phyloP scores from a whole-genome alignment of 2,888 invertebrate species.

The Syrista parreyssii region DNA sequence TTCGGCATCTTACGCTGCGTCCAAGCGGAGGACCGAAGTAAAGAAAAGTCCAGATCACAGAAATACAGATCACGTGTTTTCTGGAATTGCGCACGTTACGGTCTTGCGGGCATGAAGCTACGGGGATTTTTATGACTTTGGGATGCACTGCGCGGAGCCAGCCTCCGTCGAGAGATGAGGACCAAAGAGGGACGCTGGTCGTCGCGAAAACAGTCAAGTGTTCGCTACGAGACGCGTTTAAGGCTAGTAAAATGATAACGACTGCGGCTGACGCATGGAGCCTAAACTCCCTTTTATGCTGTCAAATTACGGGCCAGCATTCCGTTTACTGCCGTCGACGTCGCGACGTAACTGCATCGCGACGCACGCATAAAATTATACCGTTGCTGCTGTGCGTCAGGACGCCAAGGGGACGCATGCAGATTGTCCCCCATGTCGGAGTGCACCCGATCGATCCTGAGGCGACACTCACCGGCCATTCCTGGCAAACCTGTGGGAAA shows the following conservation, averaged over 20 bases:
- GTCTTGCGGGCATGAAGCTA: too few species aligned
- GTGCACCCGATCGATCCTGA: too few species aligned
- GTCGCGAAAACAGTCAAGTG: conserved; percentile 30
- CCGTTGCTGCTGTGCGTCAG: neutral
- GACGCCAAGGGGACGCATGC: too few species aligned
- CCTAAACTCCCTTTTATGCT: conserved; percentile 51
- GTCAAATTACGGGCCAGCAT: conserved; percentile 48
- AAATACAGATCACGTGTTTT: neutral
- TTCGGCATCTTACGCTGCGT: too few species aligned
- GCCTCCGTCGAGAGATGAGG: too few species aligned
- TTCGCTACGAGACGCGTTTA: conserved; percentile 44
- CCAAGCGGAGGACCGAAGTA: neutral
- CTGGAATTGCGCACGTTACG: neutral
- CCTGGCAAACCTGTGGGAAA: too few species aligned
- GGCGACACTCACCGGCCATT: too few species aligned
- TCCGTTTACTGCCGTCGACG: conserved; percentile 41
- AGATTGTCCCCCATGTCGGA: too few species aligned
- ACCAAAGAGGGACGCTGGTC: too few species aligned
- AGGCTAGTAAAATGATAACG: conserved; percentile 58
- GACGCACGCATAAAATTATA: conserved; percentile 14
- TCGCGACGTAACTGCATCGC: conserved; percentile 31
- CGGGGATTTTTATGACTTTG: too few species aligned
- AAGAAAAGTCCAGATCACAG: neutral
- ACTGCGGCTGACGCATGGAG: conserved; percentile 39
- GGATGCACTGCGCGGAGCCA: too few species aligned